phyloP scores from a whole-genome alignment of 2,888 invertebrate genomes.

The Ormyrus pomaceus region DNA sequence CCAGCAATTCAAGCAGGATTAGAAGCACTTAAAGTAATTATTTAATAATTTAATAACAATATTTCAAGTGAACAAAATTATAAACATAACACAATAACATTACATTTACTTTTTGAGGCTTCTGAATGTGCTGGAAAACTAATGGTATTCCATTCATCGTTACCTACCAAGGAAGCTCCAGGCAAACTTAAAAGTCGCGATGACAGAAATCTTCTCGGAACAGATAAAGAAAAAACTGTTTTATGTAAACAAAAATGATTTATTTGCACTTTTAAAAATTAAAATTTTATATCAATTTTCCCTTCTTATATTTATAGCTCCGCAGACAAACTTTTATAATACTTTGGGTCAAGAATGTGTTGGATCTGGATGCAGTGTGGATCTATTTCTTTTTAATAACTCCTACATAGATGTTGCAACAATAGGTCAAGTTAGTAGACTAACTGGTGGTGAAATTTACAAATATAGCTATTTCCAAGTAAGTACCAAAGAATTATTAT shows the following conservation, averaged over 20 bases:
- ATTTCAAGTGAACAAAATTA: background rate
- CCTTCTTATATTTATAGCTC: slow-evolving; percentile 76
- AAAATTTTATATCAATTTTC: background rate
- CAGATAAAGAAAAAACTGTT: slow-evolving; percentile 93
- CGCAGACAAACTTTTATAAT: slow-evolving; percentile 93
- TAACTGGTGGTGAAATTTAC: slow-evolving; percentile 96
- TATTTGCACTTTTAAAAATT: background rate
- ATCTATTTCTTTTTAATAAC: slow-evolving; percentile 97
- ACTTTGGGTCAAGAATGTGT: slow-evolving; percentile 96
- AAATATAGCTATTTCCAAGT: slow-evolving; percentile 99
- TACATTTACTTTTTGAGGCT: slow-evolving; percentile 77
- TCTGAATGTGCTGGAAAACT: slow-evolving; percentile 96
- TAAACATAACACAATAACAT: background rate
- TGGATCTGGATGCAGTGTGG: slow-evolving; percentile 93
- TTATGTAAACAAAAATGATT: slow-evolving; percentile 70
- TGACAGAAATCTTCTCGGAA: slow-evolving; percentile 95
- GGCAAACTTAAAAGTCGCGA: slow-evolving; percentile 96
- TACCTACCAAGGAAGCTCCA: slow-evolving; percentile 95
- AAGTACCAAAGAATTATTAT: slow-evolving; percentile 58
- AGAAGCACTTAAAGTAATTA: slow-evolving; percentile 89
- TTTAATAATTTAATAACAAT: slow-evolving; percentile 24
- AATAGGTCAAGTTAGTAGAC: slow-evolving; percentile 91
- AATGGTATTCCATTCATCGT: slow-evolving; percentile 94
- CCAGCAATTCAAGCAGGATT: slow-evolving; percentile 98
- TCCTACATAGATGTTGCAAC: slow-evolving; percentile 97